These are phyloP conservation scores for Anomalospiza imberbis DNA, from an alignment of 2,797 vertebrate species.

Conservation along the genomic window DNA sequence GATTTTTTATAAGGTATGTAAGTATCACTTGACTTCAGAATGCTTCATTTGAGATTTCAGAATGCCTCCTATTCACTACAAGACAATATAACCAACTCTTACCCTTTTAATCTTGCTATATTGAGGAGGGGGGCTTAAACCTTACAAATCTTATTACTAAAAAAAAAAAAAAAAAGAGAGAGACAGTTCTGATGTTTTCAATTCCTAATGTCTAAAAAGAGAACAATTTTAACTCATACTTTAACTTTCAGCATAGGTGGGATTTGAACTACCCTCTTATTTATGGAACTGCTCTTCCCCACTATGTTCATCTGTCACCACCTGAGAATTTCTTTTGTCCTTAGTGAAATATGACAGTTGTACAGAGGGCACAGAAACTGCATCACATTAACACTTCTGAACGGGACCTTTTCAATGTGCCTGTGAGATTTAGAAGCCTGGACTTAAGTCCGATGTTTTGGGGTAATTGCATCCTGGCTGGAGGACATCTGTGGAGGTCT, in stretches of 20 bases:
- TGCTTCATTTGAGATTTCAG: background rate
- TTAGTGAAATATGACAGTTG: background rate
- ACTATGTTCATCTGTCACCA: background rate
- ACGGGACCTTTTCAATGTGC: background rate
- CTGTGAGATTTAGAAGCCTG: background rate
- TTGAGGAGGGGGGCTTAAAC: background rate
- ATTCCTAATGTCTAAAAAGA: background rate
- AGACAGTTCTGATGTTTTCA: background rate
- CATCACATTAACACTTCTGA: background rate
- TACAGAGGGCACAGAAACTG: background rate
- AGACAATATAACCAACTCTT: background rate
- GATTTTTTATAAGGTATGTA: background rate
- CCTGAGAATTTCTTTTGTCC: background rate
- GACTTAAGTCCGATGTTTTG: background rate
- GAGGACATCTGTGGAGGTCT: background rate
- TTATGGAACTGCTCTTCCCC: background rate
- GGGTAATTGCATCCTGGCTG: background rate
- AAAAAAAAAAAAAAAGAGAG: background rate
- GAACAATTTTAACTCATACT: background rate
- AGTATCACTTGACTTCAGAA: background rate
- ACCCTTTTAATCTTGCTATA: background rate
- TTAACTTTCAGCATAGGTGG: background rate
- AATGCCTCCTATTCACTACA: background rate
- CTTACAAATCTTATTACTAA: background rate
- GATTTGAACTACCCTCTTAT: background rate